These are phyloP conservation scores for Tetragonula carbonaria DNA, from an alignment of 2,888 invertebrate species.

Conservation along the genomic window DNA sequence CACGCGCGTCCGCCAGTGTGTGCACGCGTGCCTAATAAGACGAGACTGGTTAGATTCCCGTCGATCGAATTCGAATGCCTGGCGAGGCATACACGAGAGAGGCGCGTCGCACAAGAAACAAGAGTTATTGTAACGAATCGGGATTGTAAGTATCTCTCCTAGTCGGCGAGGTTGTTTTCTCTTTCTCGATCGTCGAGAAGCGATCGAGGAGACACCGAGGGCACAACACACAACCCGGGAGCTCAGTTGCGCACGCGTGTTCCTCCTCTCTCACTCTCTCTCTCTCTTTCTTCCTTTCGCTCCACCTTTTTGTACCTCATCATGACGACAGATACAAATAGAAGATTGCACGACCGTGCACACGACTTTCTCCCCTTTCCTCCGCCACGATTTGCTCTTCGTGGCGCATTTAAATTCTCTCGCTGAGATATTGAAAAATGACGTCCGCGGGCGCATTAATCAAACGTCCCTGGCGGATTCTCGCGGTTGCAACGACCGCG, in stretches of 20 bases:
- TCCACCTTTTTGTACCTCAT: constrained; percentile 53
- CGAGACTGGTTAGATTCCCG: constrained; percentile 63
- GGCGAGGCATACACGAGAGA: constrained; percentile 25
- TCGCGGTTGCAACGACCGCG: not conserved
- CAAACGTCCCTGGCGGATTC: constrained; percentile 34
- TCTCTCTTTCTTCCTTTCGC: not conserved
- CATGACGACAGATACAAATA: constrained; percentile 67
- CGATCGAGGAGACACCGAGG: constrained; percentile 37
- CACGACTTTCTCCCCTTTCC: constrained; percentile 30
- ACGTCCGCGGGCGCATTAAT: constrained; percentile 50
- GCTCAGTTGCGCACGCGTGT: constrained; percentile 6
- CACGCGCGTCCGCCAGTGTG: not conserved
- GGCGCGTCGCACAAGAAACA: constrained; percentile 56
- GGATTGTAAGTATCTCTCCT: constrained; percentile 62
- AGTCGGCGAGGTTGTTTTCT: constrained; percentile 49
- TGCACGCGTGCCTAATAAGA: constrained; percentile 56
- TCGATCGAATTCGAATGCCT: constrained; percentile 64
- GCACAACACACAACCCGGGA: constrained; percentile 48
- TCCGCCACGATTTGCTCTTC: not conserved
- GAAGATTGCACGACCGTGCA: constrained; percentile 48
- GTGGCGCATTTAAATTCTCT: constrained; percentile 36
- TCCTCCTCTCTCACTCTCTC: not conserved
- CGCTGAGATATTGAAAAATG: constrained; percentile 63
- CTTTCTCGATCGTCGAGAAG: constrained; percentile 34
- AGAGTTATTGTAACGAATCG: constrained; percentile 67